A percentile compares a stretch with the other conserved stretches of the same genome.
These are phyloP conservation scores for Lepidochitona cinerea DNA, from an alignment of 2,888 invertebrate genomes.

Conservation along the genomic window DNA sequence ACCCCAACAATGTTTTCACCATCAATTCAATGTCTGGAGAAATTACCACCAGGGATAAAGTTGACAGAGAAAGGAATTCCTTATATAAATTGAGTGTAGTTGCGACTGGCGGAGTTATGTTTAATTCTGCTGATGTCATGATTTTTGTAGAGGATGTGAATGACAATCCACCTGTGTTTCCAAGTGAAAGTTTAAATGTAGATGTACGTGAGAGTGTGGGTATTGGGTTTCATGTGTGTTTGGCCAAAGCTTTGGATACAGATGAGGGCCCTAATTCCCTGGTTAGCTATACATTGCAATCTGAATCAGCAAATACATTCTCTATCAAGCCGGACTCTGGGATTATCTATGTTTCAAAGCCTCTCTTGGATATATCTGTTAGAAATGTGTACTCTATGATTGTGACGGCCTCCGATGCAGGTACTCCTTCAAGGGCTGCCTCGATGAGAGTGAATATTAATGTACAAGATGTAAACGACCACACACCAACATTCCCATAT, in stretches of 20 bases:
- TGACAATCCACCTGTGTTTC: slow-evolving; percentile 85
- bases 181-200: slow-evolving; percentile 73
- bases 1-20: slow-evolving; percentile 82
- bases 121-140: slow-evolving; percentile 84
- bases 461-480: slow-evolving; percentile 94
- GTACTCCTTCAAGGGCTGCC: slow-evolving; percentile 42
- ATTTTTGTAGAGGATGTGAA: slow-evolving; percentile 89
- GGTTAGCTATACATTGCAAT: slow-evolving; percentile 84
- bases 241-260: slow-evolving; percentile 87
- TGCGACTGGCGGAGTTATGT: slow-evolving; percentile 83
- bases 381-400: slow-evolving; percentile 33
- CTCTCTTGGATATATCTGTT: slow-evolving; percentile 64
- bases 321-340: slow-evolving; percentile 89
- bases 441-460: slow-evolving; percentile 44
- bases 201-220: slow-evolving; percentile 89
- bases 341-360: slow-evolving; percentile 88
- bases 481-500: slow-evolving; percentile 93
- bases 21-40: slow-evolving; percentile 85
- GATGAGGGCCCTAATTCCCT: slow-evolving; percentile 92
- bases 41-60: slow-evolving; percentile 82
- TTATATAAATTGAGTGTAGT: slow-evolving; percentile 85
- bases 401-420: slow-evolving; percentile 59
- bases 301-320: slow-evolving; percentile 84
- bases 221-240: slow-evolving; percentile 92
- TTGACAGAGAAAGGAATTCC: slow-evolving; percentile 87